A percentile compares a stretch with the other conserved stretches of the same genome.
Conservation (phyloP, 2,888 invertebrate genomes). For the Bimastos eiseni region DNA sequence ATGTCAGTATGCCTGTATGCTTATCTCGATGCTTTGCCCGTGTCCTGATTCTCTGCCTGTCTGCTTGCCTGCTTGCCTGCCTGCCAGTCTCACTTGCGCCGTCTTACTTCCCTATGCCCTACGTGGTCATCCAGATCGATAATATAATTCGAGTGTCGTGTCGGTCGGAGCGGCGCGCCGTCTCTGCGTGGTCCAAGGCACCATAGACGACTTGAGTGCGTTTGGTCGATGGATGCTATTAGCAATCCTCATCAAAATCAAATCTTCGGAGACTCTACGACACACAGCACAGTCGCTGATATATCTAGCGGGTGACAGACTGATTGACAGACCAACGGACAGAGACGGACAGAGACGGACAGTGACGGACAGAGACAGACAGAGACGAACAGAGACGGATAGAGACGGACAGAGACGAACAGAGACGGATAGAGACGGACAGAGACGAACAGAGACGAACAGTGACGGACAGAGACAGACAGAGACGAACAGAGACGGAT, state of each 20-base stretch:
- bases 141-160: neutral
- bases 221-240: neutral
- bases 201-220: neutral
- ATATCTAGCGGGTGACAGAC: neutral
- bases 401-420: neutral
- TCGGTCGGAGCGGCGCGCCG: neutral
- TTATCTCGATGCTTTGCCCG: neutral
- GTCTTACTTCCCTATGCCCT: neutral
- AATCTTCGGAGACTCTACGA: neutral
- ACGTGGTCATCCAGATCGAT: neutral
- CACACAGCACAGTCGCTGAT: neutral
- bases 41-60: neutral
- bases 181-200: neutral
- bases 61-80: too few relatives aligned
- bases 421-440: neutral
- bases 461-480: too few relatives aligned
- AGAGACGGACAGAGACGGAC: neutral
- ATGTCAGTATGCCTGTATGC: neutral
- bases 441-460: too few relatives aligned
- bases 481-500: neutral
- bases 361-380: neutral
- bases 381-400: neutral
- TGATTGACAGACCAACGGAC: neutral
- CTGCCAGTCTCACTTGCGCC: neutral
- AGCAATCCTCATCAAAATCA: slow-evolving; percentile 6